phyloP scores from a whole-genome alignment of 2,113 vertebrate species.

The chimpanzee (Pan troglodytes) region NHGRI_mPanTro3-v2.1_pri NC_072412.2:58621001-58621500 shows the following conservation, averaged over 20 bases:
- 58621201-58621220: neutral
- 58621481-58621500: neutral
- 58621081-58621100: neutral
- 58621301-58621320: neutral
- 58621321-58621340: neutral
- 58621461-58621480: neutral
- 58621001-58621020: neutral
- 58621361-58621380: neutral
- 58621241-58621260: neutral
- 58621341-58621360: neutral
- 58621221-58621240: neutral
- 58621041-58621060: neutral
- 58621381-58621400: neutral
- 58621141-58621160: neutral
- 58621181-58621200: neutral
- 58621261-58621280: neutral
- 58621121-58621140: neutral
- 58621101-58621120: neutral
- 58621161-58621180: neutral
- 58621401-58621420: neutral
- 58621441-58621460: neutral
- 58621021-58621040: neutral
- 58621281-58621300: neutral
- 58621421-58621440: neutral
- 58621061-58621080: neutral